These are phyloP conservation scores for Pterocles orientalis DNA, from an alignment of 2,113 vertebrate species.

Conservation along the genomic window DNA sequence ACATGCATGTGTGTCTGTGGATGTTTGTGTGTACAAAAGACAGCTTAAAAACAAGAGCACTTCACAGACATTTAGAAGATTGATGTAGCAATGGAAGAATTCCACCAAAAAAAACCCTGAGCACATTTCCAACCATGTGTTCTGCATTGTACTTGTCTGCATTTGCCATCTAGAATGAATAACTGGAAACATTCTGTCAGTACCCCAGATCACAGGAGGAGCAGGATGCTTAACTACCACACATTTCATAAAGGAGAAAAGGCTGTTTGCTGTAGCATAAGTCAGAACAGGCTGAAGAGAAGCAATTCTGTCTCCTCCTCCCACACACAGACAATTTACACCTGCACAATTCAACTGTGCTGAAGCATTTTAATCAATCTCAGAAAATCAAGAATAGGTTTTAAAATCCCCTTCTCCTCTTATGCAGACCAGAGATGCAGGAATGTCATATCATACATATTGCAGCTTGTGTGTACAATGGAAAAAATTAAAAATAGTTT, in stretches of 20 bases:
- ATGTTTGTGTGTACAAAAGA: background rate
- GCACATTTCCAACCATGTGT: constrained; percentile 57
- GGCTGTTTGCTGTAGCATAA: constrained; percentile 61
- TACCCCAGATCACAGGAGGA: constrained; percentile 57
- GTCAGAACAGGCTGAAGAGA: constrained; percentile 54
- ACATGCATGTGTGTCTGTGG: background rate
- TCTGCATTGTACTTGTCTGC: constrained; percentile 54
- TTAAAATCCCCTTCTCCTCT: constrained; percentile 19
- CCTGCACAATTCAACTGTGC: constrained; percentile 58
- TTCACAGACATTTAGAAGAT: background rate
- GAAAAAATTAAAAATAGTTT: constrained; percentile 23
- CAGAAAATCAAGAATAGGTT: constrained; percentile 40
- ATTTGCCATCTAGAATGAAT: constrained; percentile 59
- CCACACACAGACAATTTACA: constrained; percentile 58
- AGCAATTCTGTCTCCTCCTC: constrained; percentile 60
- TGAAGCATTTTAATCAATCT: constrained; percentile 54
- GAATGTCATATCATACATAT: background rate
- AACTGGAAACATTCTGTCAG: constrained; percentile 65
- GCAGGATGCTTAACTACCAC: constrained; percentile 57
- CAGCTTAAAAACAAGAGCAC: background rate
- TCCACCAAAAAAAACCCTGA: constrained; percentile 45
- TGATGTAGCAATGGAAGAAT: constrained; percentile 40
- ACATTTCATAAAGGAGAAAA: constrained; percentile 39
- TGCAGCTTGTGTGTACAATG: background rate
- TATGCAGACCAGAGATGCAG: background rate